Conservation (phyloP, 2,113 vertebrate genomes). For the Oncorhynchus kisutch region DNA sequence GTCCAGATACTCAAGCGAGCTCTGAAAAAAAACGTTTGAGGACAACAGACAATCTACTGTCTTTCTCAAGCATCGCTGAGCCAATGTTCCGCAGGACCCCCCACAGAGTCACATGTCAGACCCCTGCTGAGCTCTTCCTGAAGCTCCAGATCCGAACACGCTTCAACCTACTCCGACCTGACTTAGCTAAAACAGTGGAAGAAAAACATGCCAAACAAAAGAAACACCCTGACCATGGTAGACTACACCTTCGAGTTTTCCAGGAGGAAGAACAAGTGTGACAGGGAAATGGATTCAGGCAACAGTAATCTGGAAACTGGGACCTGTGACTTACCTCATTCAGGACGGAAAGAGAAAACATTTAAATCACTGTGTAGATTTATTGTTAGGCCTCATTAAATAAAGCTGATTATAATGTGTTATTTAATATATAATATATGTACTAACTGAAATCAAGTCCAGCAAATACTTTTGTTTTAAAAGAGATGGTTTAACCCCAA, state of each 20-base stretch:
- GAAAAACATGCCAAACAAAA: background rate
- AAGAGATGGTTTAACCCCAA: no score
- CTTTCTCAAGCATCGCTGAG: background rate
- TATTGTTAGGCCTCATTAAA: no score
- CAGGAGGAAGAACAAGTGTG: background rate
- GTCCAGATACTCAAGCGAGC: background rate
- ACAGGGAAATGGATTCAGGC: background rate
- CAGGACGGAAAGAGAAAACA: background rate
- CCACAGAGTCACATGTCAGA: background rate
- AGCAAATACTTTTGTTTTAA: no score
- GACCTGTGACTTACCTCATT: background rate
- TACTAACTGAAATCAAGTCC: no score
- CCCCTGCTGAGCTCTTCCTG: constrained; percentile 1
- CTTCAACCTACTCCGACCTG: background rate
- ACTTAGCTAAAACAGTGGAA: background rate
- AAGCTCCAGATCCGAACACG: background rate
- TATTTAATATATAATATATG: no score
- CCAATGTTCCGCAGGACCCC: background rate
- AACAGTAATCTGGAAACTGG: background rate
- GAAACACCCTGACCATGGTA: background rate
- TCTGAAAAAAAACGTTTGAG: no score
- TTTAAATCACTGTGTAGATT: no score
- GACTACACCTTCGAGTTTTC: background rate
- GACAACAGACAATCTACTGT: no score
- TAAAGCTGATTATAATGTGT: no score